Conservation (phyloP, 2,113 vertebrate genomes). For the Archocentrus centrarchus region DNA sequence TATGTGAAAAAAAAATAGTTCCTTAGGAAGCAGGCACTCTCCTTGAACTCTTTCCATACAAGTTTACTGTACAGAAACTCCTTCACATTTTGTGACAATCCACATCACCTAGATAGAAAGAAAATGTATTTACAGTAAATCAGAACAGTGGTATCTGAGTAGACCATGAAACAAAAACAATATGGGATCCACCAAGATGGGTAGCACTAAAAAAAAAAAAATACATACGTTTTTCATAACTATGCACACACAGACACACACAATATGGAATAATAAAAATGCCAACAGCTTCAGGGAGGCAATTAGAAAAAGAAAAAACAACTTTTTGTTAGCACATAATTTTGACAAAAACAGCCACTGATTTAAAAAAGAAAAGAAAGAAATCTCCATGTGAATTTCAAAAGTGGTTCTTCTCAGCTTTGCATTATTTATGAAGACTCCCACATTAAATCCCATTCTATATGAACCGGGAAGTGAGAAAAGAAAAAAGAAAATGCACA, state of each 20-base stretch:
- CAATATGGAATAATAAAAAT: conserved; percentile 4
- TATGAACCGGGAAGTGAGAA: conserved; percentile 2
- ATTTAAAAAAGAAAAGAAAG: background rate
- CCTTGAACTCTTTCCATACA: conserved; percentile 12
- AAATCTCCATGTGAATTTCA: background rate
- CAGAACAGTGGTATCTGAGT: conserved; percentile 11
- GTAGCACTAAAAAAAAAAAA: background rate
- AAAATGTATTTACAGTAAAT: conserved; percentile 39
- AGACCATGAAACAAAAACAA: background rate
- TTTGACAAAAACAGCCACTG: background rate
- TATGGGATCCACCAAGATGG: background rate
- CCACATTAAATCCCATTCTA: conserved; percentile 13
- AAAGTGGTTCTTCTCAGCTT: background rate
- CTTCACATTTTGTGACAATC: conserved; percentile 43
- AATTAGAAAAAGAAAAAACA: background rate
- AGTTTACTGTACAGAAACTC: conserved; percentile 51
- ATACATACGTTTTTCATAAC: background rate
- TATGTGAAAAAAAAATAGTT: background rate
- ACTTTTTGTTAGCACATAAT: rapidly evolving
- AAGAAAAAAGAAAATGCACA: background rate
- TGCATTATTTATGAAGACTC: conserved; percentile 37
- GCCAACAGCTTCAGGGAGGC: background rate
- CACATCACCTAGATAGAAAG: conserved; percentile 32
- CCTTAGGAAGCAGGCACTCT: background rate
- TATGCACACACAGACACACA: conserved; percentile 5